Evolutionary conservation across 2,113 vertebrate species (phyloP).

Genomic region (Apteryx owenii): DNA sequence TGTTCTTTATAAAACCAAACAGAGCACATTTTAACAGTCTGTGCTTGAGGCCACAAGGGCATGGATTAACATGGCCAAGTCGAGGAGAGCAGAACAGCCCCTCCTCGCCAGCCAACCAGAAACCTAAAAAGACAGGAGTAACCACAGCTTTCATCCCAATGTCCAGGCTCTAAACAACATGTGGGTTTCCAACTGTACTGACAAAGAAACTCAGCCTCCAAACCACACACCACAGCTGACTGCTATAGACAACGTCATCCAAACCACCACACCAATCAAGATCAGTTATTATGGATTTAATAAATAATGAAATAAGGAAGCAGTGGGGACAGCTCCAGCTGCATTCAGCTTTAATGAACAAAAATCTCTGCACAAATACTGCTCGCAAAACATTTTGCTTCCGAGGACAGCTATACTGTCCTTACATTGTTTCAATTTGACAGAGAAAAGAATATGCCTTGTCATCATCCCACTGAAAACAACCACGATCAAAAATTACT

Average conservation of each 20-base stretch:
- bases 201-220: not conserved
- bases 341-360: not conserved
- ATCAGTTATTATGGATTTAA: not conserved
- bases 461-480: constrained; percentile 58
- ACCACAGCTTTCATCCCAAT: not conserved
- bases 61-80: accelerated
- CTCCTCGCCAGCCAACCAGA: not conserved
- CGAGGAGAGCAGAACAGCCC: not conserved
- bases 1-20: not conserved
- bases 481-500: constrained; percentile 55
- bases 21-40: not conserved
- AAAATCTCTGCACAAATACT: not conserved
- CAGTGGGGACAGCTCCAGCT: not conserved
- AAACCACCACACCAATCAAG: not conserved
- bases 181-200: not conserved
- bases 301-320: not conserved
- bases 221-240: not conserved
- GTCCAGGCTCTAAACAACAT: not conserved
- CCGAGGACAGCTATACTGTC: not conserved
- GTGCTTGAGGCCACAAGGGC: not conserved
- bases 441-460: constrained; percentile 31
- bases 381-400: constrained; percentile 21
- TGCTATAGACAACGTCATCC: not conserved
- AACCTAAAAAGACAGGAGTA: accelerated
- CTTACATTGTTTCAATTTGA: not conserved